Percentiles rank a stretch among this genome's conserved stretches.
Conservation (phyloP, 2,113 vertebrate genomes). For the Noturus placidus region DNA sequence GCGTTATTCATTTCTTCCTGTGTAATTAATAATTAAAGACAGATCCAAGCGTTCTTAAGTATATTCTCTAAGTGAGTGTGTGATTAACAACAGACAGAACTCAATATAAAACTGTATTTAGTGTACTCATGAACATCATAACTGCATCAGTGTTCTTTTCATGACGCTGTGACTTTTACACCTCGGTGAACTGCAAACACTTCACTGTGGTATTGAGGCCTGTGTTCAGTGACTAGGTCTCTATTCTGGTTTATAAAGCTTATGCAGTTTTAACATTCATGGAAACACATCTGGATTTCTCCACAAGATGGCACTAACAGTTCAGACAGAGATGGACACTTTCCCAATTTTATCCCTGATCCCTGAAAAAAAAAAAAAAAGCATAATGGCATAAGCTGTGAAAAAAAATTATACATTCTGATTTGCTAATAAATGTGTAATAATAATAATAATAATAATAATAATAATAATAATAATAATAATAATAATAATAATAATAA, state of each 20-base stretch:
- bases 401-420: not conserved
- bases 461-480: not conserved
- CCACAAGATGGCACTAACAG: conserved; percentile 30
- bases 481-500: not conserved
- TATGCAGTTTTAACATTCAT: not conserved
- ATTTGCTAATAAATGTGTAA: not conserved
- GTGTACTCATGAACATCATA: too few relatives aligned
- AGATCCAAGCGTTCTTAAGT: too few relatives aligned
- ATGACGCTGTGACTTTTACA: not conserved
- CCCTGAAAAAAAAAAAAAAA: not conserved
- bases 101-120: too few relatives aligned
- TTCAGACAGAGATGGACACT: not conserved
- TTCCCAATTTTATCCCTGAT: not conserved
- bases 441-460: not conserved
- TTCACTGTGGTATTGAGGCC: too few relatives aligned
- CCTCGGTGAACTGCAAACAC: not conserved
- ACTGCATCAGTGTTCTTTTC: too few relatives aligned
- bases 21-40: too few relatives aligned
- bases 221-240: not conserved
- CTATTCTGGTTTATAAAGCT: not conserved
- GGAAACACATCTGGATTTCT: not conserved
- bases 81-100: too few relatives aligned
- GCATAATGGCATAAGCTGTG: not conserved
- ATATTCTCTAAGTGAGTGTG: too few relatives aligned
- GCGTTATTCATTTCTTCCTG: too few relatives aligned